Evolutionary conservation across 2,888 invertebrate genomes (phyloP), one percentile per base, ranked within the genome.

Genomic region (Temnothorax unifasciatus): DNA sequence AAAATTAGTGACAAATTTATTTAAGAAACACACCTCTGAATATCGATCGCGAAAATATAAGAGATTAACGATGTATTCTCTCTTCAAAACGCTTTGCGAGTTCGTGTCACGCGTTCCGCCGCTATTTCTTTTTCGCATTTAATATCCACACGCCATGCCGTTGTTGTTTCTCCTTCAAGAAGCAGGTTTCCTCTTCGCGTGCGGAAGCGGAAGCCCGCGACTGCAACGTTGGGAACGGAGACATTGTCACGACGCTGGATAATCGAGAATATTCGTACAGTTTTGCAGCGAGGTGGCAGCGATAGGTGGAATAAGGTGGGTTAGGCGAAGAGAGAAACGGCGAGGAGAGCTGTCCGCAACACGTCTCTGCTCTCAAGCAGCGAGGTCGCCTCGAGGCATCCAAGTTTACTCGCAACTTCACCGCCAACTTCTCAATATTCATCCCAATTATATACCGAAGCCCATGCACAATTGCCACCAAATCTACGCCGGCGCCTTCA

Each of bases 401-500:
- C 93, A 94, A 94, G 94, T 94, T 94, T 94, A 94, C 94, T 94
- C 93, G 94, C 94, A 94, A 94, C 94, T 94, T 94, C 93, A 94
- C 93, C 94, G 93, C 94, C 94, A 94, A 94, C 94, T 94, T 94
- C 94, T 94, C 94, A 94, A 94, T 94, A 94, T 94, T 94, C 94
- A 94, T 94, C 93, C 93, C 94, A 94, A 94, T 94, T 94, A 94
- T 93, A 94, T 92, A 90, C 90, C 89, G 85, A 90, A 86, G 85
- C 87, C 83, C 74, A 82, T 66, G 88, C 86, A 84, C 89, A 88
- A 90, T 89, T 90, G 87, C 90, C 76, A 87, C 68, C 85, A 50
- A 59, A 74, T 50, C 57, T 73, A 54, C 63, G 41, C 52, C 21
- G 47, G 59, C 34, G 38, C 73, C 47, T 73, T 81, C 79, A 73